Base-by-base conservation (phyloP, 2,888 invertebrate genomes). In the Acanthopleura granulata region DNA sequence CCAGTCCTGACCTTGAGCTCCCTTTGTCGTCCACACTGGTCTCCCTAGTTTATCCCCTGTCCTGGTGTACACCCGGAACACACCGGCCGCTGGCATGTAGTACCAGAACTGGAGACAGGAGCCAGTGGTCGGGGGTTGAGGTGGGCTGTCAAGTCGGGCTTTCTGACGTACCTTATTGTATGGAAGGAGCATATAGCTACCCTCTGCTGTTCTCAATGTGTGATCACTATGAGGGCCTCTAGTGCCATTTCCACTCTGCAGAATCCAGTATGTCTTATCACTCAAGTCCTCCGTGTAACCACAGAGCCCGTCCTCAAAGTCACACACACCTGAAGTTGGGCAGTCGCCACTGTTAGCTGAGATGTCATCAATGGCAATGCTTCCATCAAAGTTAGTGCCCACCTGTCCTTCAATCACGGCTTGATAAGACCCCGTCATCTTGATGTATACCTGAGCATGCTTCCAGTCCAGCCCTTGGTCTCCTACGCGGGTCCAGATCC, bases 331-430 rank as follows among this genome's bases (percentile, higher is more conserved):
- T 3, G 82, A 78, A 0, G 80, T 79, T 15, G 82, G 78, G 77
- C 87, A 87, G 4, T 75, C 71, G 16, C 85, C 85, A 22, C 72
- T 71, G 72, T 83, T 83, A 12, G 84, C 75, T 14, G 84, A 79
- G 15, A 87, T 79, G 78, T 89, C 89, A 81, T 89, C 89, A 74
- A 89, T 81, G n/a, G 87, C 88, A 73, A 89, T 87, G 73, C 69
- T 74, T 74, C 73, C 71, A 72, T 71, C 3, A 80, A 76, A 72
- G 49, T 76, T 49, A 18, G 62, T 72, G 57, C 78, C 74, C 51
- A 49, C 70, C 15, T 78, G 80, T 57, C 81, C 86, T 69, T 88
- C 87, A 73, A 89, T 82, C 1, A 88, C 80, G 11, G 88, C 80
- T 76, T 88, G 85, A 77, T 87, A 84, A 29, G 85, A 82, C 29